Evolutionary conservation across 1,140 invertebrate species (phyloP), one percentile per base, ranked within the genome.

Genomic region (Melanaphis sacchari): DNA sequence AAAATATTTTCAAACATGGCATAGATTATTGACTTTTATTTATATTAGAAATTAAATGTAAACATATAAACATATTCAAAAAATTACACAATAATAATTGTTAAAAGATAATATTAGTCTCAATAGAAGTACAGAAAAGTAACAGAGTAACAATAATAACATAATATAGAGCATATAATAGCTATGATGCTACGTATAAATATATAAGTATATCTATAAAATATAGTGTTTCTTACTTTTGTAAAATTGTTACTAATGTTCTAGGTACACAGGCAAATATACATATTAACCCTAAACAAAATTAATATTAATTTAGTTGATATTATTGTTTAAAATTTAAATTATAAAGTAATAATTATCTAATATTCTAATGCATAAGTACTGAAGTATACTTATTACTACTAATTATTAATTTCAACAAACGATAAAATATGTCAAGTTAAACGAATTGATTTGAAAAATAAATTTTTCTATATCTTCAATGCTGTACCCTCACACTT

Each of bases 261-360:
- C 46, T 88, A 8, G 87, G 87, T 22, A 88, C n/a, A 49, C 43
- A 88, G 43, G 87, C 46, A 36, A 88, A 88, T 52, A 88, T 88
- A 49, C 43, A 88, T 11, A 88, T 36, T 1, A 88, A n/a, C 0
- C 87, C 87, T 88, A 49, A n/a, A 38, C 5, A 76, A 49, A 88
- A 88, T 26, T 15, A 43, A 26, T 43, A 43, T 85, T 43, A 43
- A 15, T n/a, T 43, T 11, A 22, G 9, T 84, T 31, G 5, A n/a
- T 76, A 76, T n/a, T n/a, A 5, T 76, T 76, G 0, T 76, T 76
- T 36, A 5, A 76, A 76, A n/a, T n/a, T n/a, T n/a, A 18, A 76
- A 66, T 66, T n/a, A 76, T 49, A 18, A 49, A n/a, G 36, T 18
- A n/a, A 76, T 18, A 15, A 76, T 76, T 1, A n/a, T n/a, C 5